Evolutionary conservation across 2,113 vertebrate species (phyloP), one percentile per base, ranked within the genome.

Genomic region (Nesoenas mayeri): DNA sequence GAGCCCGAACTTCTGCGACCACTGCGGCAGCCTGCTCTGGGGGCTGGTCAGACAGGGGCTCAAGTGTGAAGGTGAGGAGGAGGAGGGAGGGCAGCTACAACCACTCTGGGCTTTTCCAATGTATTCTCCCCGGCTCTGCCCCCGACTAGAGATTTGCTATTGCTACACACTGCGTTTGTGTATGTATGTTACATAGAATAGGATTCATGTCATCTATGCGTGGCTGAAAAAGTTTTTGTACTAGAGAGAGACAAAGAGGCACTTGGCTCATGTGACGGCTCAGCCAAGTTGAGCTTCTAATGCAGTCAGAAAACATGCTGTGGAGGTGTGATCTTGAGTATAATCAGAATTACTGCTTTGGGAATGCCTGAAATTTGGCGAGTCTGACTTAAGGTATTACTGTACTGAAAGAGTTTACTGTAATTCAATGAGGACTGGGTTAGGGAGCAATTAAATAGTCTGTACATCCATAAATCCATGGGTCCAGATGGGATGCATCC

Each of bases 1-100:
- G 99, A 99, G 99, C 97, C 99, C 99, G 12, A 99, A 99, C 34
- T 99, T 99, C 98, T 99, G 99, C 3, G 99, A 99, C 97, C 99
- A 99, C 97, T 99, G 99, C 2, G 99, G 99, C 84, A 99, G 99
- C 95, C 98, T 99, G 96, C 98, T 99, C 61, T 99, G 99, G 99
- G 99, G 99, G 44, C 97, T 99, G 85, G 99, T 99, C 95, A 99
- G 98, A 89, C 99, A 99, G 88, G 99, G 99, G 15, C 98, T 99
- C n/a, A 99, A 99, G 83, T 99, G 99, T 96, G 99, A 99, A 98
- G 99, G 99, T 99, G 96, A 6, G 71, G 15, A 67, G 72, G 24
- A 36, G 21, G 28, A n/a, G 38, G 58, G 34, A 79, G 74, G 82
- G 47, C 82, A 71, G 61, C 51, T 18, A 81, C 26, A 54, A 70